Percentiles rank a stretch among this genome's conserved stretches.
phyloP scores from a whole-genome alignment of 2,797 vertebrate genomes.

The Cryptoblepharus egeriae region DNA sequence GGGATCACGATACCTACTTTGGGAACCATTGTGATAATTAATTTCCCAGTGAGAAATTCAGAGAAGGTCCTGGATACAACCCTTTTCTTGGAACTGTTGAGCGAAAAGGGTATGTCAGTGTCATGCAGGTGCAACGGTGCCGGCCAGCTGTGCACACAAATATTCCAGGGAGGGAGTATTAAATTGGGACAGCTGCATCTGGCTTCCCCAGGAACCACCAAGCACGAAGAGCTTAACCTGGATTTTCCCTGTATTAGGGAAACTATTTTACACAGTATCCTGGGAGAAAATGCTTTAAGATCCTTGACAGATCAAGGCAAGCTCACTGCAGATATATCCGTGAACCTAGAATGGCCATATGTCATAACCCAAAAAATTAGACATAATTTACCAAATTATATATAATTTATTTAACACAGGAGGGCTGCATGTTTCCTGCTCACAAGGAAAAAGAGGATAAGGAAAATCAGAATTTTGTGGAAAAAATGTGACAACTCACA shows the following conservation, averaged over 20 bases:
- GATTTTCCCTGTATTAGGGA: slow-evolving; percentile 76
- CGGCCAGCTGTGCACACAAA: slow-evolving; percentile 75
- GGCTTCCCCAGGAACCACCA: slow-evolving; percentile 68
- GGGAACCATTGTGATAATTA: slow-evolving; percentile 16
- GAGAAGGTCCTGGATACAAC: slow-evolving; percentile 42
- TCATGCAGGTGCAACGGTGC: slow-evolving; percentile 74
- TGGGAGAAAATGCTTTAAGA: slow-evolving; percentile 51
- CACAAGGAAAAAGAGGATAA: no score
- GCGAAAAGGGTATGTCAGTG: slow-evolving; percentile 42
- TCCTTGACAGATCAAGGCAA: slow-evolving; percentile 35
- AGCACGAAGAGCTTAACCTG: slow-evolving; percentile 72
- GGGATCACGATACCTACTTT: no score
- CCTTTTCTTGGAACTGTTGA: slow-evolving; percentile 25
- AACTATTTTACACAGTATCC: slow-evolving; percentile 70
- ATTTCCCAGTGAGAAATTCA: slow-evolving; percentile 58
- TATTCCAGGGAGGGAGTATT: slow-evolving; percentile 72
- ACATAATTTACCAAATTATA: no score
- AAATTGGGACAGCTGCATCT: slow-evolving; percentile 74
- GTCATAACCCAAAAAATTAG: no score
- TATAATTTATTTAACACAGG: no score
- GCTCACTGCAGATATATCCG: rapidly evolving
- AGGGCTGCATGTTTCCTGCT: no score
- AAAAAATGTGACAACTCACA: no score
- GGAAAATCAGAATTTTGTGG: no score
- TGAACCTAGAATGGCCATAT: no score